Conservation (phyloP, 2,113 vertebrate species). For the Scatophagus argus region DNA sequence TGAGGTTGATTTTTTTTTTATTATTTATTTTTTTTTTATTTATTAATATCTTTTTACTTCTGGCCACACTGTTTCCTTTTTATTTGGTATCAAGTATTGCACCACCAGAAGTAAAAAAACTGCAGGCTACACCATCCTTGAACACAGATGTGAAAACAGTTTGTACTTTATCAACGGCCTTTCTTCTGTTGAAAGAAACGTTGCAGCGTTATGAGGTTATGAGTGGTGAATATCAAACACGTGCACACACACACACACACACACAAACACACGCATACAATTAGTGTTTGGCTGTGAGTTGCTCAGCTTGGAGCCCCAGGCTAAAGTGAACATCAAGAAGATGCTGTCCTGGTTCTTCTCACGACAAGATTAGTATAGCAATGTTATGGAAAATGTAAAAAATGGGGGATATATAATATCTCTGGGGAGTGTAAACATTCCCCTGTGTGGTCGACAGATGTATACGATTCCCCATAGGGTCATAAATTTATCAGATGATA, state of each 20-base stretch:
- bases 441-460: background rate
- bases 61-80: constrained; percentile 3
- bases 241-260: too few relatives aligned
- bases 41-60: too few relatives aligned
- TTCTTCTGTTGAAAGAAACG: constrained; percentile 13
- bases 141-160: constrained; percentile 13
- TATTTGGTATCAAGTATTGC: background rate
- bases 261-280: background rate
- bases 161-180: background rate
- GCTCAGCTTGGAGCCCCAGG: constrained; percentile 29
- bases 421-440: background rate
- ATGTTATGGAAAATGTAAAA: constrained; percentile 27
- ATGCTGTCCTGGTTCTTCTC: constrained; percentile 31
- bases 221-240: background rate
- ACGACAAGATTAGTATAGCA: constrained; percentile 19
- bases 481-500: constrained; percentile 4
- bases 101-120: background rate
- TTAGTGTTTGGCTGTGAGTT: constrained; percentile 38
- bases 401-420: background rate
- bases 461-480: background rate
- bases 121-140: background rate
- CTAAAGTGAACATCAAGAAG: constrained; percentile 45
- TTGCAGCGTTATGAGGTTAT: background rate
- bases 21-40: too few relatives aligned
- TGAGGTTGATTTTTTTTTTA: too few relatives aligned